These are phyloP conservation scores for Chloropsis hardwickii DNA, from an alignment of 2,113 vertebrate species.

Conservation along the genomic window DNA sequence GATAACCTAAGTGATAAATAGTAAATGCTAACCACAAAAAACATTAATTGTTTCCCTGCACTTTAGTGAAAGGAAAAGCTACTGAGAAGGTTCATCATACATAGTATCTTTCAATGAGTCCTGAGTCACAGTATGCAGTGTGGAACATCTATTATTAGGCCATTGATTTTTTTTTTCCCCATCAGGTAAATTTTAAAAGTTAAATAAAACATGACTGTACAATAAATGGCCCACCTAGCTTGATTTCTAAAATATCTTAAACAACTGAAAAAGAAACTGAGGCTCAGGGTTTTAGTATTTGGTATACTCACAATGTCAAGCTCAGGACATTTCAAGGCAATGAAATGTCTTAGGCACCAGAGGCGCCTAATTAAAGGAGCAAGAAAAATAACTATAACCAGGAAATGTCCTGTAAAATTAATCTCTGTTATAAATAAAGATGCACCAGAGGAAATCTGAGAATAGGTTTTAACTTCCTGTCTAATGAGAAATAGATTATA, in stretches of 20 bases:
- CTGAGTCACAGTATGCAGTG: background rate
- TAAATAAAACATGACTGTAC: background rate
- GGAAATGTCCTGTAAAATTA: constrained; percentile 28
- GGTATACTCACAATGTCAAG: background rate
- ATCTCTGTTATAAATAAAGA: constrained; percentile 36
- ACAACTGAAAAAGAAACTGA: background rate
- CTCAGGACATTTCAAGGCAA: background rate
- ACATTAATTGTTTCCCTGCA: background rate
- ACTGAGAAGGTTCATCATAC: background rate
- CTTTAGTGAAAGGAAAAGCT: background rate
- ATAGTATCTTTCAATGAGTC: background rate
- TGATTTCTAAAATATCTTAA: background rate
- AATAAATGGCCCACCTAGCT: background rate
- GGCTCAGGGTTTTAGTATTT: background rate
- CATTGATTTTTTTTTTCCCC: background rate
- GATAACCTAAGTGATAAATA: background rate
- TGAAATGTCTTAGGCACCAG: background rate
- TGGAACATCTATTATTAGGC: constrained; percentile 21
- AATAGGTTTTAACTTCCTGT: background rate
- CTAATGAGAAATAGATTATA: constrained; percentile 4
- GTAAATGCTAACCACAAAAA: background rate
- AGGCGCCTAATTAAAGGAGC: constrained; percentile 24
- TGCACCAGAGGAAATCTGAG: background rate
- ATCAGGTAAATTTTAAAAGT: background rate
- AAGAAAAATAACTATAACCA: background rate